phyloP scores from a whole-genome alignment of 2,888 invertebrate genomes.

The Drosophila subquinaria region DNA sequence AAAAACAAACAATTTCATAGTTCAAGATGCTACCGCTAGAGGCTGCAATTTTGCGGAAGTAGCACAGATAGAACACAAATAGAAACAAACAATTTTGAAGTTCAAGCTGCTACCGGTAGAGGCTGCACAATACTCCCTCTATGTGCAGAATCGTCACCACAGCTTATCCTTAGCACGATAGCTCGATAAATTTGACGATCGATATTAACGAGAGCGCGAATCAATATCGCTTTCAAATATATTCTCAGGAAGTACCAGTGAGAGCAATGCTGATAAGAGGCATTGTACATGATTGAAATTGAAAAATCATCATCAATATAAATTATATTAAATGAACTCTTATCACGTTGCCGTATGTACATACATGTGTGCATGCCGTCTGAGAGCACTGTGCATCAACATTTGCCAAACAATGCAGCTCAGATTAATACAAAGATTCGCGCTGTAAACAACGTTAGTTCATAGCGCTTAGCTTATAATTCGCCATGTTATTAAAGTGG shows the following conservation, averaged over 20 bases:
- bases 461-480: not conserved
- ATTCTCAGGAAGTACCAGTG: not conserved
- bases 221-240: not conserved
- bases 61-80: not conserved
- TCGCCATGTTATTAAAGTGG: constrained; percentile 4
- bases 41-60: not conserved
- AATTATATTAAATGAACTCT: constrained; percentile 1
- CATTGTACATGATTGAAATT: not conserved
- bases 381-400: not conserved
- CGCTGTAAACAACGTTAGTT: constrained; percentile 1
- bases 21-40: not conserved
- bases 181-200: not conserved
- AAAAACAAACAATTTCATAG: not conserved
- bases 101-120: not conserved
- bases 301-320: not conserved
- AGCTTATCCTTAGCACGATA: not conserved
- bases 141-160: not conserved
- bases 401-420: not conserved
- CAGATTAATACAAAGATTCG: not conserved
- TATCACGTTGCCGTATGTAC: not conserved
- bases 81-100: not conserved
- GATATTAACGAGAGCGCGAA: not conserved
- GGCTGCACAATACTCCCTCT: not conserved
- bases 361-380: too few relatives aligned
- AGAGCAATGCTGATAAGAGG: constrained; percentile 1